phyloP scores from a whole-genome alignment of 2,888 invertebrate genomes.

The Harpagoxenus sublaevis region DNA sequence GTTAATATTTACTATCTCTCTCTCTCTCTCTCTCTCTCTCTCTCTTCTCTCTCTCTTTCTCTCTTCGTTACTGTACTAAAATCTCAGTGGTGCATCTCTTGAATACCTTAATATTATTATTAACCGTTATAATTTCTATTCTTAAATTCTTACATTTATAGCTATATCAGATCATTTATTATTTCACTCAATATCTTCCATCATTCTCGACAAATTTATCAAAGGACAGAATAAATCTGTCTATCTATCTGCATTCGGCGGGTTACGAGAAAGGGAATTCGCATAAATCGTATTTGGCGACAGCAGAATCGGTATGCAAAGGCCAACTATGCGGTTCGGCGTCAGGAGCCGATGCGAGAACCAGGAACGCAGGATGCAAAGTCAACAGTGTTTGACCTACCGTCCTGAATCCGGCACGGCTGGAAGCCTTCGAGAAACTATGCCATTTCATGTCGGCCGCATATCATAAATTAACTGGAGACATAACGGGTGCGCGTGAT shows the following conservation, averaged over 20 bases:
- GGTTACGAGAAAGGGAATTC: conserved; percentile 30
- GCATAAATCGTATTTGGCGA: conserved; percentile 70
- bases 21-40: not conserved
- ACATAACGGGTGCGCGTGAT: conserved; percentile 62
- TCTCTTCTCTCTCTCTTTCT: too few species aligned
- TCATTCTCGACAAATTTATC: not conserved
- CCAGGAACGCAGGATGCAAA: conserved; percentile 46
- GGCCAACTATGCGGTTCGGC: conserved; percentile 57
- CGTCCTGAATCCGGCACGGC: conserved; percentile 34
- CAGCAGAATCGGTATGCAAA: conserved; percentile 76
- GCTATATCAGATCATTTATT: not conserved
- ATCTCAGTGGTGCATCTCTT: not conserved
- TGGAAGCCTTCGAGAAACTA: conserved; percentile 67
- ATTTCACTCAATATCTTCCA: not conserved
- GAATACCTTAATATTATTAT: not conserved
- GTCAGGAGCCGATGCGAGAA: conserved; percentile 36
- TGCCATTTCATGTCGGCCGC: conserved; percentile 71
- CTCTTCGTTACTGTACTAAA: not conserved
- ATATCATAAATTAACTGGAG: conserved; percentile 78
- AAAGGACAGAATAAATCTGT: conserved; percentile 19
- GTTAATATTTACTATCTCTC: not conserved
- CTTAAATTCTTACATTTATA: not conserved
- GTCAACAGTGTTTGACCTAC: conserved; percentile 51
- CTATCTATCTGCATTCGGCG: conserved; percentile 27
- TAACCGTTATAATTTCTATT: not conserved